Evolutionary conservation across 1,140 invertebrate species (phyloP).

Genomic region (Conus ventricosus): DNA sequence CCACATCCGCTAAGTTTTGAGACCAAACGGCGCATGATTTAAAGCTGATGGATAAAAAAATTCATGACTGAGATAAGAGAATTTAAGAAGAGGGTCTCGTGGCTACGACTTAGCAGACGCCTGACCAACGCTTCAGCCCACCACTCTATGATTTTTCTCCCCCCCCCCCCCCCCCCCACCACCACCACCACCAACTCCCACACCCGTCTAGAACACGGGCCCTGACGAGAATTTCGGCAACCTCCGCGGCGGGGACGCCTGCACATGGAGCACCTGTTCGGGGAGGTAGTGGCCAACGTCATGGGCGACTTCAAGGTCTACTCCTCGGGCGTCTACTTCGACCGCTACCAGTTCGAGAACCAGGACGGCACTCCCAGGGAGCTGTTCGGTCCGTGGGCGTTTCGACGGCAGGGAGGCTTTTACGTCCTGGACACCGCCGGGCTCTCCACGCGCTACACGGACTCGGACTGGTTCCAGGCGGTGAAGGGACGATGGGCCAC

Average conservation of each 20-base stretch:
- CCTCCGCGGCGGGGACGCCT: slow-evolving; percentile 57
- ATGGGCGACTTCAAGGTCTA: slow-evolving; percentile 90
- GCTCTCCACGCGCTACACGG: slow-evolving; percentile 42
- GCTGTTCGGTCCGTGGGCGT: slow-evolving; percentile 63
- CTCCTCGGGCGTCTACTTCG: slow-evolving; percentile 94
- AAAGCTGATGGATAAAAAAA: no score
- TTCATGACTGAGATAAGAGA: no score
- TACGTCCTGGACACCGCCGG: slow-evolving; percentile 59
- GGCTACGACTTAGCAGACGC: no score
- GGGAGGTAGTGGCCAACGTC: slow-evolving; percentile 87
- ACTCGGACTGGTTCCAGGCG: slow-evolving; percentile 52
- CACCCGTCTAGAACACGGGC: slow-evolving; percentile 45
- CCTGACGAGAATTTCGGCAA: slow-evolving; percentile 58
- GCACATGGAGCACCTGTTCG: slow-evolving; percentile 66
- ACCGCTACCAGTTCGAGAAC: slow-evolving; percentile 94
- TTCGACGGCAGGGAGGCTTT: slow-evolving; percentile 39
- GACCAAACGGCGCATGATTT: no score
- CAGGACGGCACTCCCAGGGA: slow-evolving; percentile 65
- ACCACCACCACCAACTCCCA: no score
- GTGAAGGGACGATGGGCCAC: slow-evolving; percentile 53
- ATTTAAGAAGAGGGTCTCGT: no score
- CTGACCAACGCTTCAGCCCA: no score
- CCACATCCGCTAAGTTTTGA: no score
- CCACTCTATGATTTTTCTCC: neutral
- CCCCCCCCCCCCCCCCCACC: neutral